Evolutionary conservation across 2,797 vertebrate species (phyloP).

Genomic region (Phoebastria nigripes): DNA sequence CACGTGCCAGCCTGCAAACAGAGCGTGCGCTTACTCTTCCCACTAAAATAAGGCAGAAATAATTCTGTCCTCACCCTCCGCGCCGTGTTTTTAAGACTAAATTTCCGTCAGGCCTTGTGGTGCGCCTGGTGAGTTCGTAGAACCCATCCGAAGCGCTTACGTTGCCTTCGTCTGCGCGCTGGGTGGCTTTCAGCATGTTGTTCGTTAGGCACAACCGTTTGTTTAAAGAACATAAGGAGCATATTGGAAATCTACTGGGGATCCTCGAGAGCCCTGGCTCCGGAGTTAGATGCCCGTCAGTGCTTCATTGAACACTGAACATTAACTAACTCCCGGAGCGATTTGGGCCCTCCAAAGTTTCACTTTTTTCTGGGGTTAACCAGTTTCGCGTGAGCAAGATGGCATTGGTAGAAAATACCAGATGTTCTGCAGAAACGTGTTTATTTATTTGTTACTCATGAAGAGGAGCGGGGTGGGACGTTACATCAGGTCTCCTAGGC

Average conservation of each 20-base stretch:
- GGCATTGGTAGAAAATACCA: background rate
- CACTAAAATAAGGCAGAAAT: background rate
- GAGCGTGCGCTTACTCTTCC: fast-evolving
- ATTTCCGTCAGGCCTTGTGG: background rate
- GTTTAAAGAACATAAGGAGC: background rate
- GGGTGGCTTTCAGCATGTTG: fast-evolving
- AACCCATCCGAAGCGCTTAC: fast-evolving
- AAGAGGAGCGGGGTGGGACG: background rate
- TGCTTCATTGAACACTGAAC: fast-evolving
- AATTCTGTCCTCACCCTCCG: background rate
- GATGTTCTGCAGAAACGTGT: background rate
- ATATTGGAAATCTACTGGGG: fast-evolving
- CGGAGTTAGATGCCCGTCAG: fast-evolving
- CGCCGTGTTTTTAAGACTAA: fast-evolving
- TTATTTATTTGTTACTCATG: fast-evolving
- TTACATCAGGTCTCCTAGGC: fast-evolving
- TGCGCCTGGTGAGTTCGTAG: fast-evolving
- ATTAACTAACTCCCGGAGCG: fast-evolving
- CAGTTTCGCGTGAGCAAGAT: background rate
- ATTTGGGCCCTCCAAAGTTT: background rate
- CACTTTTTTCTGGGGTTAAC: background rate
- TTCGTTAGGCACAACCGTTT: background rate
- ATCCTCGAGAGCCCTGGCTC: background rate
- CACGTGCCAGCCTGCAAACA: fast-evolving
- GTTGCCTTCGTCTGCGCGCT: fast-evolving